Percentiles rank a stretch among this genome's conserved stretches.
phyloP scores from a whole-genome alignment of 2,888 invertebrate genomes.

The Slavum lentiscoides region DNA sequence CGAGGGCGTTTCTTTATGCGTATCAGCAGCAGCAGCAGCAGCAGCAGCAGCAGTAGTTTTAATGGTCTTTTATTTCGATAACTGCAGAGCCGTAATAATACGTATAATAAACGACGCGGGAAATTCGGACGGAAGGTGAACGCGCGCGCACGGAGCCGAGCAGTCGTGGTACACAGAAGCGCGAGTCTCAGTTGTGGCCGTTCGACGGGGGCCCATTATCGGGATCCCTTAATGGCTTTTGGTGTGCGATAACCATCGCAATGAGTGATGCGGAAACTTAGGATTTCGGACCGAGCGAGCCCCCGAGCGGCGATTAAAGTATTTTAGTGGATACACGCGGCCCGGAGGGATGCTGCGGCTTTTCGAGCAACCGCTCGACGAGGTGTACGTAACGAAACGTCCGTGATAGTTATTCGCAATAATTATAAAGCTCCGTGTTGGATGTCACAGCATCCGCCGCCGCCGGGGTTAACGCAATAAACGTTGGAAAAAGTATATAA shows the following conservation, averaged over 20 bases:
- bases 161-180: too few relatives aligned
- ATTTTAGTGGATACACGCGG: constrained; percentile 9
- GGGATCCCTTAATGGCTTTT: constrained; percentile 52
- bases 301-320: constrained; percentile 44
- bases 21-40: too few relatives aligned
- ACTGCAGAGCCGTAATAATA: constrained; percentile 15
- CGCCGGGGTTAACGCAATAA: background rate
- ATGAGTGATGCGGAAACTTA: constrained; percentile 51
- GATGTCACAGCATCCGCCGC: too few relatives aligned
- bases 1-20: constrained; percentile 28
- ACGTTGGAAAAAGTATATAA: constrained; percentile 2
- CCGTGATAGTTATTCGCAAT: too few relatives aligned
- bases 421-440: too few relatives aligned
- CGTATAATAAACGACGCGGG: constrained; percentile 49
- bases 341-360: too few relatives aligned
- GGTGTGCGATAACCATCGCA: constrained; percentile 51
- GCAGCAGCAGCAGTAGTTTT: background rate
- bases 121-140: constrained; percentile 47
- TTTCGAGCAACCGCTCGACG: too few relatives aligned
- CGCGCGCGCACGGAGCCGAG: background rate
- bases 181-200: constrained; percentile 12
- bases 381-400: too few relatives aligned
- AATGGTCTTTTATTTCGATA: constrained; percentile 51
- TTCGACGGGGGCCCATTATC: constrained; percentile 48
- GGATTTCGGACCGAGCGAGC: constrained; percentile 35